phyloP scores from a whole-genome alignment of 2,797 vertebrate genomes.

The Pachyuromys duprasi region DNA sequence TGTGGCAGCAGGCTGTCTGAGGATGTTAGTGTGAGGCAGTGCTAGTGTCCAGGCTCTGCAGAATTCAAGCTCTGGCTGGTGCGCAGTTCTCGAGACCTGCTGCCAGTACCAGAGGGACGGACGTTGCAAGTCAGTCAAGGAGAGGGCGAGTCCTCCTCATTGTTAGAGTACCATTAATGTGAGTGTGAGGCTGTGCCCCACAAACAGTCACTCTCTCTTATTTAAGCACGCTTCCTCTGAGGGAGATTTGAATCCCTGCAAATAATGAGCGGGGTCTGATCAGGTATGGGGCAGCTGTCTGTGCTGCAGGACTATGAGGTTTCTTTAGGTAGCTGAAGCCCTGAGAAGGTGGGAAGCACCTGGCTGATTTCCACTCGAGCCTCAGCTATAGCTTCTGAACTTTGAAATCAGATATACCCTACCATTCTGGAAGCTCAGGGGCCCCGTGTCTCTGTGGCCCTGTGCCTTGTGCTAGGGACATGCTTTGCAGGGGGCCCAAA shows the following conservation, averaged over 20 bases:
- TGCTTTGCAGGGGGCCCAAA: neutral
- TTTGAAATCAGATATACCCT: neutral
- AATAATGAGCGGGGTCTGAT: neutral
- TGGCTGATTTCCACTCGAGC: neutral
- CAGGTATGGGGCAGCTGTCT: rapidly evolving
- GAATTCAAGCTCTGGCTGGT: neutral
- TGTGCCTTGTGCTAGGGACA: rapidly evolving
- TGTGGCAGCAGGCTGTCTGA: neutral
- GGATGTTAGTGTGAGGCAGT: neutral
- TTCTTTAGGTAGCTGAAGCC: neutral
- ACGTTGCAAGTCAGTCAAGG: neutral
- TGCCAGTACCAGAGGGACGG: neutral
- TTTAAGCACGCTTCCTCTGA: neutral
- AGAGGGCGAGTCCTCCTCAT: rapidly evolving
- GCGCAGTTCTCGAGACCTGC: neutral
- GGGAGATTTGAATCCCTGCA: neutral
- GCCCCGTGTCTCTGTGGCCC: neutral
- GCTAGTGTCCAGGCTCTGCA: neutral
- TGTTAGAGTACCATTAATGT: neutral
- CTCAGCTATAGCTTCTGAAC: neutral
- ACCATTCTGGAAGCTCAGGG: neutral
- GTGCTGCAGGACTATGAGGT: rapidly evolving
- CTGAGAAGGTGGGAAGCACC: neutral
- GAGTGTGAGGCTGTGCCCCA: neutral
- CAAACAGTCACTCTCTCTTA: neutral